Base-by-base conservation (phyloP, 2,797 vertebrate species). In the Hipposideros larvatus region DNA sequence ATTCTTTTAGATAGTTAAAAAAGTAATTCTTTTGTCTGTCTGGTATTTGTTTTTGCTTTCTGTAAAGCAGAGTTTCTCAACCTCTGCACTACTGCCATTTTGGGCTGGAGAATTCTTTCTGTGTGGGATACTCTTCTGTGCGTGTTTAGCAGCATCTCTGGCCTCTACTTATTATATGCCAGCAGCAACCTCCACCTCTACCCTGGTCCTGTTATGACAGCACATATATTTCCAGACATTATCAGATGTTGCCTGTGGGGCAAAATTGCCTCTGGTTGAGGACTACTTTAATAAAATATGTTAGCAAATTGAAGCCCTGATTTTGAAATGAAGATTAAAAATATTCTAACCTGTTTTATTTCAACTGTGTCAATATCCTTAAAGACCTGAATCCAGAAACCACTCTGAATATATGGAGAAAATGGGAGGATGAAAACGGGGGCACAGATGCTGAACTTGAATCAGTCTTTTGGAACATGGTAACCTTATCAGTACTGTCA, bases 361-460 rank as follows among this genome's bases (percentile, higher is more conserved):
- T 73, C 26, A 10, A 37, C n/a, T 24, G 15, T 3, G 55, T 90
- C 19, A 53, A 11, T 83, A 21, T 46, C 34, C 18, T 37, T 26
- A 83, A 92, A 86, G 78, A 74, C 24, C 9, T 73, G 15, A 80
- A 87, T 82, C 28, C 93, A 61, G 48, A 90, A 92, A 79, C 61
- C 31, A 48, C 31, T 55, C 15, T 63, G 43, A 90, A 57, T 82
- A 71, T 59, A 15, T 83, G 53, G 48, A 87, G 34, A 78, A 34
- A 3, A 63, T 13, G 2, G 14, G 13, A 92, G 55, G n/a, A 77
- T 9, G 68, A 66, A 65, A 66, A 63, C 18, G 14, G 48, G 4
- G 21, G n/a, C 28, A 34, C 11, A 90, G 43, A 84, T 78, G 34
- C 77, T 70, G 77, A 74, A 22, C n/a, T 66, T 41, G 24, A 65